A percentile compares a stretch with the other conserved stretches of the same genome.
phyloP scores from a whole-genome alignment of 2,888 invertebrate genomes.

The Brachyptera risi region DNA sequence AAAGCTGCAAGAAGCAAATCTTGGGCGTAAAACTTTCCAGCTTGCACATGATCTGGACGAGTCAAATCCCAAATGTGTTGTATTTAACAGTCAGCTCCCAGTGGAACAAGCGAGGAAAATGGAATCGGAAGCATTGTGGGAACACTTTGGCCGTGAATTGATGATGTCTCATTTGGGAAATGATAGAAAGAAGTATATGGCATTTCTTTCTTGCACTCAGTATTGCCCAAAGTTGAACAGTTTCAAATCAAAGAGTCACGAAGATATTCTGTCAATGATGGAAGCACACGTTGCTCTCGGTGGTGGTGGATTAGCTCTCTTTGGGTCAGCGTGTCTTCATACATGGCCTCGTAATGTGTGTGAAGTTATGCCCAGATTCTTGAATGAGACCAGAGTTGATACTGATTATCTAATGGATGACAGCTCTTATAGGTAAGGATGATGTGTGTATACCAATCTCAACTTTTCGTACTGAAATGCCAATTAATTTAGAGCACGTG shows the following conservation, averaged over 20 bases:
- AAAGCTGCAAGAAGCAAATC: slow-evolving; percentile 74
- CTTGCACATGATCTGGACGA: slow-evolving; percentile 62
- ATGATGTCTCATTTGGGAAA: slow-evolving; percentile 63
- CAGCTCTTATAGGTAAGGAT: slow-evolving; percentile 69
- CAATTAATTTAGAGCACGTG: too few relatives aligned
- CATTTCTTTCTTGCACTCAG: slow-evolving; percentile 82
- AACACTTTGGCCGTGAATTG: slow-evolving; percentile 77
- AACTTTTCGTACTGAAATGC: too few relatives aligned
- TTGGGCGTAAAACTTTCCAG: slow-evolving; percentile 76
- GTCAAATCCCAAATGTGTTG: slow-evolving; percentile 53
- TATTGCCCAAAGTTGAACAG: slow-evolving; percentile 54
- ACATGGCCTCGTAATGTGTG: slow-evolving; percentile 77
- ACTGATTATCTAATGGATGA: slow-evolving; percentile 77
- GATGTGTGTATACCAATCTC: too few relatives aligned
- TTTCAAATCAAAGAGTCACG: slow-evolving; percentile 57
- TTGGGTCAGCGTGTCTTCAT: slow-evolving; percentile 85
- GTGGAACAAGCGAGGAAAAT: slow-evolving; percentile 66
- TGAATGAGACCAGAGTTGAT: slow-evolving; percentile 63
- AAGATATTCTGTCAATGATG: slow-evolving; percentile 63
- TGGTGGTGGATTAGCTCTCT: slow-evolving; percentile 85
- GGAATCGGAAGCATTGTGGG: slow-evolving; percentile 79
- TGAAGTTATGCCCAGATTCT: slow-evolving; percentile 62
- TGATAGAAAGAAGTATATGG: slow-evolving; percentile 77
- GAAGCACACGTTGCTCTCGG: slow-evolving; percentile 87
- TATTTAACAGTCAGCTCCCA: slow-evolving; percentile 69